Conservation (phyloP, 2,888 invertebrate genomes). For the Panopea generosa region DNA sequence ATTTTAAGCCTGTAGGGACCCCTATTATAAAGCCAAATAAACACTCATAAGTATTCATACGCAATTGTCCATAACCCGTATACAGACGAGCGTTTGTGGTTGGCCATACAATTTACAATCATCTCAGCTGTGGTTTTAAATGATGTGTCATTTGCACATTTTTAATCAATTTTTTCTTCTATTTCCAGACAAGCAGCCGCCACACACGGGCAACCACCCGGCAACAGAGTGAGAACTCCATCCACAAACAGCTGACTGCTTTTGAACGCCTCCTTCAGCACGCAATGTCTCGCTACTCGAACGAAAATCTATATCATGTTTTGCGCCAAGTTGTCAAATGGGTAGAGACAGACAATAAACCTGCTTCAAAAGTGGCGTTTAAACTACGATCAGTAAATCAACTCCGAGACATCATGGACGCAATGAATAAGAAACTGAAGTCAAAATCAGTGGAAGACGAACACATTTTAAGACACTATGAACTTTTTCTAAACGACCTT, state of each 20-base stretch:
- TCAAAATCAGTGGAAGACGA: conserved; percentile 60
- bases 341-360: conserved; percentile 39
- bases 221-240: conserved; percentile 57
- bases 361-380: conserved; percentile 20
- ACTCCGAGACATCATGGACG: conserved; percentile 52
- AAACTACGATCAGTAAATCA: conserved; percentile 66
- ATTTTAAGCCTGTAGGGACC: too few species aligned
- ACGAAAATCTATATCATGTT: conserved; percentile 70
- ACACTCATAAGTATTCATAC: too few species aligned
- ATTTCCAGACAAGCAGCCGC: conserved; percentile 50
- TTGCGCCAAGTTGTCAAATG: conserved; percentile 62
- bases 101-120: too few species aligned
- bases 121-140: too few species aligned
- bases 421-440: conserved; percentile 46
- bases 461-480: conserved; percentile 68
- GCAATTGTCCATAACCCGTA: too few species aligned
- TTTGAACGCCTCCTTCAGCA: conserved; percentile 77
- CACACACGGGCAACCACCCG: conserved; percentile 24
- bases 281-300: conserved; percentile 76
- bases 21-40: too few species aligned
- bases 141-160: too few species aligned
- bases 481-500: conserved; percentile 76
- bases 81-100: too few species aligned
- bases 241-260: conserved; percentile 73
- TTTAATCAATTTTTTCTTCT: too few species aligned